Percentiles rank a stretch among this genome's conserved stretches.
phyloP scores from a whole-genome alignment of 1,140 invertebrate genomes.

The Vanessa atalanta region DNA sequence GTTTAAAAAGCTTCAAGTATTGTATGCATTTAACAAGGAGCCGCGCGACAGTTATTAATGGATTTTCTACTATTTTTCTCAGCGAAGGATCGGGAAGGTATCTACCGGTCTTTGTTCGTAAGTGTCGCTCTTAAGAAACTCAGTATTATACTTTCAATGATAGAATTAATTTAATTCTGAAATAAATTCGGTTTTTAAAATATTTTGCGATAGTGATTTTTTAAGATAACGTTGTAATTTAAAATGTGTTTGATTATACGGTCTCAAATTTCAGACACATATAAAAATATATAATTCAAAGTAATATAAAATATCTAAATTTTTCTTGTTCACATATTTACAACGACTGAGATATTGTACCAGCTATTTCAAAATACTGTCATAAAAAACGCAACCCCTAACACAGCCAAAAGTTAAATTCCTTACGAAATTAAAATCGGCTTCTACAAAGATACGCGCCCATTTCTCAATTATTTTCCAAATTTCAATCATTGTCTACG shows the following conservation, averaged over 20 bases:
- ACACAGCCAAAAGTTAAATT: not conserved
- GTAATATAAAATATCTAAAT: no score
- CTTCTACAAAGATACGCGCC: constrained; percentile 43
- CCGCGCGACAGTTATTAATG: constrained; percentile 78
- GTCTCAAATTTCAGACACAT: no score
- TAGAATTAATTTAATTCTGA: constrained; percentile 16
- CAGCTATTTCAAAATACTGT: not conserved
- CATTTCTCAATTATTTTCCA: constrained; percentile 58
- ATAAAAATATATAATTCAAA: no score
- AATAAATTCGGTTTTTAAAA: not conserved
- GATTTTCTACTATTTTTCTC: constrained; percentile 78
- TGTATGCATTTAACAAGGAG: constrained; percentile 80
- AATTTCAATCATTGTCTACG: constrained; percentile 61
- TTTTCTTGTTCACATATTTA: no score
- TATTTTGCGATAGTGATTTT: not conserved
- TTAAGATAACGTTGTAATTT: no score
- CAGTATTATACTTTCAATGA: constrained; percentile 34
- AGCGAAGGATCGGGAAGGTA: constrained; percentile 75
- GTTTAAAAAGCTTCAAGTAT: constrained; percentile 79
- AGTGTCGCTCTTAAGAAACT: constrained; percentile 42
- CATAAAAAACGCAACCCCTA: not conserved
- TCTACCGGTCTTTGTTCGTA: constrained; percentile 65
- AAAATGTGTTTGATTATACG: no score
- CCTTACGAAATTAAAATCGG: constrained; percentile 34
- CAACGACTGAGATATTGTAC: no score